These are phyloP conservation scores for Characodon lateralis DNA, from an alignment of 2,797 vertebrate genomes.

Conservation along the genomic window DNA sequence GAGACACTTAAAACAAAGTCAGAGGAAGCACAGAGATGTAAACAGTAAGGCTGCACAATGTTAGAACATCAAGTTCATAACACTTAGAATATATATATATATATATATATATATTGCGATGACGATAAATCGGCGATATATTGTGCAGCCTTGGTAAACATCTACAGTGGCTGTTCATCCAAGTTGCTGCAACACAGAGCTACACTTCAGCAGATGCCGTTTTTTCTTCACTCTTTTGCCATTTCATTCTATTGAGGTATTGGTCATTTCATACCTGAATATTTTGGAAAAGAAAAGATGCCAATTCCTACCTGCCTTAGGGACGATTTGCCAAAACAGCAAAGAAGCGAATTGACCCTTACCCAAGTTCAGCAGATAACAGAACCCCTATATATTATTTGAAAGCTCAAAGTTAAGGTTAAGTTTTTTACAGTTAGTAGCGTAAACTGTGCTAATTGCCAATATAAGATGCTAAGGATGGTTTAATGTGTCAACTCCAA, in stretches of 20 bases:
- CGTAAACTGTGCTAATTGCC: neutral
- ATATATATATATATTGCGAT: no score
- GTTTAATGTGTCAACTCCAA: neutral
- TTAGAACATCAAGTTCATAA: no score
- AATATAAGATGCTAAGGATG: neutral
- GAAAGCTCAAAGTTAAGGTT: neutral
- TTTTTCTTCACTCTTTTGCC: no score
- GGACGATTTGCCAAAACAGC: neutral
- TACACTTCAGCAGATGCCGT: no score
- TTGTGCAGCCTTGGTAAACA: no score
- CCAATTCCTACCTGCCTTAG: no score
- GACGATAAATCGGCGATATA: no score
- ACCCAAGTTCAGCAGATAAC: neutral
- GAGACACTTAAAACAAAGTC: neutral
- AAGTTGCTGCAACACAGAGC: neutral
- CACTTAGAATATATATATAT: neutral
- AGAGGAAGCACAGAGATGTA: neutral
- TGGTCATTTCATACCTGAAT: neutral
- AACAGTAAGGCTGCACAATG: no score
- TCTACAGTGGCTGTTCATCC: neutral
- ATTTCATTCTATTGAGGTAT: neutral
- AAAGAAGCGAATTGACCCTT: neutral
- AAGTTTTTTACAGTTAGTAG: neutral
- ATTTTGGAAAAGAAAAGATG: neutral
- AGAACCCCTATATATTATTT: neutral